phyloP scores from a whole-genome alignment of 2,797 vertebrate species.

The Telmatherina bonti region DNA sequence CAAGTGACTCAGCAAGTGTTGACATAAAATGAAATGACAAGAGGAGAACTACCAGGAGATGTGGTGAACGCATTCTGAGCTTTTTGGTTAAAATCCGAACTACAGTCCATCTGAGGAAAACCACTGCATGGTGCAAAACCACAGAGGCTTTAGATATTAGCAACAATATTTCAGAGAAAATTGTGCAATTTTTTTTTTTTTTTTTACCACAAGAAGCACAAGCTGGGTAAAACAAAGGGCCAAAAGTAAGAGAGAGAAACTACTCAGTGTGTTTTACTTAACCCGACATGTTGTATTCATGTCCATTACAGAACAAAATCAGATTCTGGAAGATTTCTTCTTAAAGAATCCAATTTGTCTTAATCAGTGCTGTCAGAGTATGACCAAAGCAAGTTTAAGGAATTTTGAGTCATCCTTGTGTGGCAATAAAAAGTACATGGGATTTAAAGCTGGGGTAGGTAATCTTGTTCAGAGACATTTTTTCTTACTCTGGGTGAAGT shows the following conservation, averaged over 20 bases:
- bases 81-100: background rate
- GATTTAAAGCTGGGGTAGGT: too few species aligned
- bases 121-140: background rate
- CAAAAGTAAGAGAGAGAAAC: background rate
- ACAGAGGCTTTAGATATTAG: background rate
- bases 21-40: background rate
- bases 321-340: background rate
- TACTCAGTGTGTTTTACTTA: background rate
- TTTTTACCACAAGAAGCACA: background rate
- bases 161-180: background rate
- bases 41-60: too few species aligned
- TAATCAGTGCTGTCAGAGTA: background rate
- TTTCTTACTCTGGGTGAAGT: too few species aligned
- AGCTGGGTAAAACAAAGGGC: background rate
- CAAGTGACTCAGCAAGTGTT: constrained; percentile 8
- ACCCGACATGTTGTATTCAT: background rate
- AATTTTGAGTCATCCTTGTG: background rate
- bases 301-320: background rate
- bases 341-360: background rate
- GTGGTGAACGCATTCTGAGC: too few species aligned
- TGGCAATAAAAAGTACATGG: too few species aligned
- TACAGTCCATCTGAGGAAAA: background rate
- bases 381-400: background rate
- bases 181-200: too few species aligned
- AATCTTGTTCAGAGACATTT: too few species aligned